These are phyloP conservation scores for Petrocephalus microphthalmus DNA, from an alignment of 2,113 vertebrate species.

Conservation along the genomic window DNA sequence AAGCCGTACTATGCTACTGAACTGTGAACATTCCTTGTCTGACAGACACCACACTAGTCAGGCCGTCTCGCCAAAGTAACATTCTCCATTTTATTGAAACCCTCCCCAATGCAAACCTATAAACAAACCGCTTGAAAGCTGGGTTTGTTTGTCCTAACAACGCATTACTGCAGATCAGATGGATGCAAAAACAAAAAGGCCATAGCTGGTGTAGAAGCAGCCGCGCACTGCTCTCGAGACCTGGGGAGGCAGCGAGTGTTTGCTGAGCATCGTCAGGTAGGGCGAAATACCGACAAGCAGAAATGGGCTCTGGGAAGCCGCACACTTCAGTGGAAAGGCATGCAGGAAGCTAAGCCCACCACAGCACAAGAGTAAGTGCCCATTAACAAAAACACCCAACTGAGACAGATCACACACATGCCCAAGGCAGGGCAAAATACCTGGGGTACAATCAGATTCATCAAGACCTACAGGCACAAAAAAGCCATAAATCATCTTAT, in stretches of 20 bases:
- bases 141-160: neutral
- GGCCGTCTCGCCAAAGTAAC: neutral
- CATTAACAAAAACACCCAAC: constrained; percentile 31
- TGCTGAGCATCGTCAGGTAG: neutral
- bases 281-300: constrained; percentile 26
- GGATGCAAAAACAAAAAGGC: neutral
- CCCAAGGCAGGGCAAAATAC: constrained; percentile 63
- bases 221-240: neutral
- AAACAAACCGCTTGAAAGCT: neutral
- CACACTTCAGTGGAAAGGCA: constrained; percentile 34
- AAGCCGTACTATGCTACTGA: too few species aligned
- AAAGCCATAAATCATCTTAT: constrained; percentile 36
- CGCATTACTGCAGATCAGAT: neutral
- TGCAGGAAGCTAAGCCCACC: constrained; percentile 31
- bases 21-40: too few species aligned
- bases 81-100: neutral
- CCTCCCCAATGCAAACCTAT: neutral
- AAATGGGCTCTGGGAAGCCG: constrained; percentile 37
- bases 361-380: constrained; percentile 32
- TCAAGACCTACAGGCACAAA: constrained; percentile 90
- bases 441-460: constrained; percentile 95
- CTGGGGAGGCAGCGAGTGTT: neutral
- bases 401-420: constrained; percentile 40
- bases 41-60: neutral
- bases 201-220: neutral